Percentiles rank a stretch among this genome's conserved stretches.
These are phyloP conservation scores for Helicorthomorpha holstii DNA, from an alignment of 1,140 invertebrate genomes.

Conservation along the genomic window DNA sequence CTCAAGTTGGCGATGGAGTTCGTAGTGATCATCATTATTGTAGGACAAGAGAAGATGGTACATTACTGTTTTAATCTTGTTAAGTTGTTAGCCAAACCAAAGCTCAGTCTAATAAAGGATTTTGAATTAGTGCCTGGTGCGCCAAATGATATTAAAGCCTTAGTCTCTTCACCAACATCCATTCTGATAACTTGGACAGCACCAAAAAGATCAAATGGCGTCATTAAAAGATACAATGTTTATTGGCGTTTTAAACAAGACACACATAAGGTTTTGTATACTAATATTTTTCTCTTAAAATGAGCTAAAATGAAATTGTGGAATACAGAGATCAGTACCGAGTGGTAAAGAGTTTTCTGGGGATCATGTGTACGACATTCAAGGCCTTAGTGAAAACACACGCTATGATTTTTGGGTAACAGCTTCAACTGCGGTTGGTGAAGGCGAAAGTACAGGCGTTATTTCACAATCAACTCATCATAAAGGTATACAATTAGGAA, in stretches of 20 bases:
- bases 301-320: too few relatives aligned
- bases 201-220: conserved; percentile 27
- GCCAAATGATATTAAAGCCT: conserved; percentile 76
- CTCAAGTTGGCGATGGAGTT: conserved; percentile 29
- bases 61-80: conserved; percentile 4
- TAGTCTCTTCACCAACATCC: conserved; percentile 71
- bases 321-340: background rate
- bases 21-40: conserved; percentile 26
- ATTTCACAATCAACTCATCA: conserved; percentile 55
- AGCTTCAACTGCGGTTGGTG: conserved; percentile 23
- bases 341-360: background rate
- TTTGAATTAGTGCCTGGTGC: conserved; percentile 60
- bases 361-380: conserved; percentile 47
- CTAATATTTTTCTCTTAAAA: too few relatives aligned
- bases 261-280: conserved; percentile 3
- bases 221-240: conserved; percentile 28
- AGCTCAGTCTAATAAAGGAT: background rate
- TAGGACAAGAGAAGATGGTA: conserved; percentile 29
- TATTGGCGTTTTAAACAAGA: conserved; percentile 17
- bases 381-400: conserved; percentile 18
- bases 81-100: background rate
- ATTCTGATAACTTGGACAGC: conserved; percentile 30
- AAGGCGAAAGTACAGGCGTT: conserved; percentile 56
- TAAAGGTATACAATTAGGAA: too few relatives aligned
- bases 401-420: conserved; percentile 22